phyloP scores from a whole-genome alignment of 2,888 invertebrate species.

The Netelia inedita region DNA sequence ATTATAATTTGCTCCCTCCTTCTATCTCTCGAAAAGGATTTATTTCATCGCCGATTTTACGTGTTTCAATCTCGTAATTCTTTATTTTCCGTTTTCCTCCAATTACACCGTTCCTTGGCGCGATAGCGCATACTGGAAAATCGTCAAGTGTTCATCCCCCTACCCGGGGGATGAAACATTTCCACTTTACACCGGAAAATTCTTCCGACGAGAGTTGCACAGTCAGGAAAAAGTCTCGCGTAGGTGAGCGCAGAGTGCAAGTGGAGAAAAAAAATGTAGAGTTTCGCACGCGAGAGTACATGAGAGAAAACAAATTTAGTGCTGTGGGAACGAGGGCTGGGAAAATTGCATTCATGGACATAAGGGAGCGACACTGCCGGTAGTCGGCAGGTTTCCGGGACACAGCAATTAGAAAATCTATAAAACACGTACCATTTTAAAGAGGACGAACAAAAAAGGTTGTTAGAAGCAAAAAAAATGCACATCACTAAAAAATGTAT shows the following conservation, averaged over 20 bases:
- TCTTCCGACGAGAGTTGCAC: slow-evolving; percentile 13
- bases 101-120: not conserved
- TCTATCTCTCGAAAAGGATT: not conserved
- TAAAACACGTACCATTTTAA: slow-evolving; percentile 1
- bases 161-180: slow-evolving; percentile 23
- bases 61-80: slow-evolving; percentile 15
- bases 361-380: slow-evolving; percentile 22
- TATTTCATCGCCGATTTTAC: not conserved
- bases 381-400: slow-evolving; percentile 30
- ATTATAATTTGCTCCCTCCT: not conserved
- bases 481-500: not conserved
- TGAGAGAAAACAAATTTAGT: slow-evolving; percentile 47
- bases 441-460: not conserved
- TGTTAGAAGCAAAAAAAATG: not conserved
- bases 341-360: slow-evolving; percentile 19
- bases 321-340: not conserved
- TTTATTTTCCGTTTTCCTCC: slow-evolving; percentile 4
- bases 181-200: slow-evolving; percentile 49
- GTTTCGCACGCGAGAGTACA: not conserved
- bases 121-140: not conserved
- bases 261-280: slow-evolving; percentile 15
- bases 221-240: slow-evolving; percentile 31
- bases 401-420: slow-evolving; percentile 49
- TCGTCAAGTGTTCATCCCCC: slow-evolving; percentile 17
- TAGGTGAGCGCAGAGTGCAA: slow-evolving; percentile 33